Evolutionary conservation across 1,140 invertebrate genomes (phyloP).

Genomic region (Dinoponera quadriceps): DNA sequence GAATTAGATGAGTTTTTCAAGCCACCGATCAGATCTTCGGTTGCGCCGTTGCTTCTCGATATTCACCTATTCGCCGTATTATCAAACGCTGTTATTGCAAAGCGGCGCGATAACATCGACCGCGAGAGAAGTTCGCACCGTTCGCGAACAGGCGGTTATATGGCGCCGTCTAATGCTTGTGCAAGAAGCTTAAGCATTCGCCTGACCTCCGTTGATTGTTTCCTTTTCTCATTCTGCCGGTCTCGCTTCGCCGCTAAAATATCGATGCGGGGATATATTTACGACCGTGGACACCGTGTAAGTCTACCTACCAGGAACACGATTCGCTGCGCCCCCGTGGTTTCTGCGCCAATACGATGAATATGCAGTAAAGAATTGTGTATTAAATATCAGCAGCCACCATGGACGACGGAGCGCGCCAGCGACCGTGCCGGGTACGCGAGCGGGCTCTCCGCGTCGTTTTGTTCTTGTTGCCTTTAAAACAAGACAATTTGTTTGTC

Average conservation of each 20-base stretch:
- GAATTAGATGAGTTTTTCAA: too few species aligned
- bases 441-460: slow-evolving; percentile 41
- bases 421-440: slow-evolving; percentile 57
- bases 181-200: slow-evolving; percentile 41
- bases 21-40: not conserved
- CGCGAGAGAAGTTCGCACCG: slow-evolving; percentile 6
- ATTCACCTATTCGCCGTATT: not conserved
- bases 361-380: slow-evolving; percentile 74
- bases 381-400: slow-evolving; percentile 75
- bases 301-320: slow-evolving; percentile 72
- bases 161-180: slow-evolving; percentile 24
- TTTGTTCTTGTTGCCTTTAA: slow-evolving; percentile 65
- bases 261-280: slow-evolving; percentile 75
- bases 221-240: slow-evolving; percentile 31
- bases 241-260: slow-evolving; percentile 69
- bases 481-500: slow-evolving; percentile 78
- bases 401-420: slow-evolving; percentile 57
- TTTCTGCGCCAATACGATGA: slow-evolving; percentile 72
- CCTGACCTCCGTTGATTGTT: slow-evolving; percentile 64
- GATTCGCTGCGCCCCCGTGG: slow-evolving; percentile 72
- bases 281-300: slow-evolving; percentile 72
- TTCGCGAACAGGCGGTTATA: slow-evolving; percentile 7
- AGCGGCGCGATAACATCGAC: slow-evolving; percentile 23
- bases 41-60: not conserved
- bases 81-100: slow-evolving; percentile 17